Base-by-base conservation (phyloP, 2,888 invertebrate genomes). In the Dermolepida albohirtum region DNA sequence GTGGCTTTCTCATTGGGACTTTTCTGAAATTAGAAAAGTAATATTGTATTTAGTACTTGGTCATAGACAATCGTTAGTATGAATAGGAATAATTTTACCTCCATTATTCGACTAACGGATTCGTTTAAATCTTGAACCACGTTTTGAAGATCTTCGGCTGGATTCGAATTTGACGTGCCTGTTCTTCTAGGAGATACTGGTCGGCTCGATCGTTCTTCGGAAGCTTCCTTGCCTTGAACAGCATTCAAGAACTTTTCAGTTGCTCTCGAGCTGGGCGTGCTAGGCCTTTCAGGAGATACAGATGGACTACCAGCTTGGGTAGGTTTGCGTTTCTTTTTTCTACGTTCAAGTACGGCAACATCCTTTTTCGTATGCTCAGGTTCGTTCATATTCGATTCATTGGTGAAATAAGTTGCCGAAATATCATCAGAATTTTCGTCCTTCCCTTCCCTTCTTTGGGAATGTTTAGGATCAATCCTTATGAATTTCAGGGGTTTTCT, bases 101-200 rank as follows among this genome's bases (percentile, higher is more conserved):
- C 65, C 16, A 72, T 72, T 55, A 73, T 73, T 55, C 69, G 62
- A 52, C 71, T 71, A 22, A 73, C 73, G 41, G 72, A 72, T 29
- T 65, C 69, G 51, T 67, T 71, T 14, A 71, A 50, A 51, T 70
- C 67, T 39, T 71, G 64, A 39, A 67, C 69, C 12, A 70, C 67
- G 11, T 34, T 57, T 34, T 71, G 65, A 5, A 71, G 57, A 14
- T 67, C 67, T 22, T 70, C 65, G 11, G 64, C 63, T 12, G 68
- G 49, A 7, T 49, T 27, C 5, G 50, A 50, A 34, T 16, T 47
- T 5, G 12, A 34, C 5, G 47, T 6, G 16, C 27, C 47, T 7
- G n/a, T n/a, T 7, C 47, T 16, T 16, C n/a, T 47, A 16, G 59
- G 47, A 2, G 59, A 62, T 6, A 44, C 8, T 12, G 59, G 34